Base-by-base conservation (phyloP, 2,888 invertebrate genomes). In the Caenorhabditis virilis region DNA sequence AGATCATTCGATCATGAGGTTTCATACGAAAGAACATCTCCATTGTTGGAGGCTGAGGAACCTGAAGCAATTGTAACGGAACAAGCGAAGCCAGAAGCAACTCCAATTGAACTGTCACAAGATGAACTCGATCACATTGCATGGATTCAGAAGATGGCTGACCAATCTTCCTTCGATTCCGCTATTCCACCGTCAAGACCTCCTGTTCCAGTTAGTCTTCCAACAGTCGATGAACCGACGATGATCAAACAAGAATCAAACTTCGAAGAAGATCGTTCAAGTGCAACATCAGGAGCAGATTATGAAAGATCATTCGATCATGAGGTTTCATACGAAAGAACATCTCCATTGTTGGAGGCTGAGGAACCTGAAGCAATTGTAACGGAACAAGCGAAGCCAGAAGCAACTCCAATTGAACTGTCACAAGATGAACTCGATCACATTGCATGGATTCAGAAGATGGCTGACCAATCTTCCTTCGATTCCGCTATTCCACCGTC, bases 111-210 rank as follows among this genome's bases (percentile, higher is more conserved):
- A 15, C 25, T 78, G 38, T 72, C 74, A 7, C 64, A 65, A 42
- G 77, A 79, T 30, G 78, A 77, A 51, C 41, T 76, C 41, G 72
- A 65, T 30, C 74, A 76, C 36, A 77, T 74, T 41, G 61, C 43
- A 38, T 33, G 43, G 16, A 50, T 64, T 18, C 33, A 26, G 25
- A 38, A 46, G 35, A 36, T 56, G 60, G 63, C 69, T 18, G 60
- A 66, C 20, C 60, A 58, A 50, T 45, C 39, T 33, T 47, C 63
- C 13, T 67, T 68, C 20, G 49, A 66, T 18, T 26, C 45, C 16
- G 20, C 41, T 22, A 6, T 15, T 25, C 25, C 25, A 26, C 53
- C 53, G n/a, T 11, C 18, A 4, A 13, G 30, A 7, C 43, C 48
- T 41, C 43, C 42, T 22, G 27, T 49, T 13, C 35, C 49, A 30